Percentiles rank a stretch among this genome's conserved stretches.
Conservation (phyloP, 2,888 invertebrate genomes). For the Zhengitettix transpicula region DNA sequence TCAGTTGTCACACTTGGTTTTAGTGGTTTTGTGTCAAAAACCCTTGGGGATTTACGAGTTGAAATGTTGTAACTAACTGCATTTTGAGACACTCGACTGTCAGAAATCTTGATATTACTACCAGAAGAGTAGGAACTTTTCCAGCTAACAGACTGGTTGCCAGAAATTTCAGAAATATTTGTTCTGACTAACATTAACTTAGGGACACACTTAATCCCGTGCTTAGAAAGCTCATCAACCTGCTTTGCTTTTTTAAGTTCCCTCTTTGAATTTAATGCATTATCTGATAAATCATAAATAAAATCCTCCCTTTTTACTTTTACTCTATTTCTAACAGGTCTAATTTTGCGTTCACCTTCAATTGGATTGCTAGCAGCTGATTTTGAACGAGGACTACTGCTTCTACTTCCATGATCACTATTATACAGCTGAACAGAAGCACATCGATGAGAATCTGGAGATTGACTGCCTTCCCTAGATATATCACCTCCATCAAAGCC, state of each 20-base stretch:
- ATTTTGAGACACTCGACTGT: no score
- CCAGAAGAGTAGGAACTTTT: no score
- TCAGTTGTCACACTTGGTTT: no score
- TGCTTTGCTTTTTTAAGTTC: no score
- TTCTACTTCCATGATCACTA: neutral
- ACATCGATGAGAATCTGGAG: neutral
- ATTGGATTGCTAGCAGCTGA: slow-evolving; percentile 13
- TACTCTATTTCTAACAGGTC: slow-evolving; percentile 46
- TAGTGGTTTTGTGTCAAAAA: no score
- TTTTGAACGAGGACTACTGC: neutral
- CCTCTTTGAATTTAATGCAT: neutral
- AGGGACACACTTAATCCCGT: neutral
- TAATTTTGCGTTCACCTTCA: slow-evolving; percentile 23
- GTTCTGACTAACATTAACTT: slow-evolving; percentile 3
- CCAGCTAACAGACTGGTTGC: neutral
- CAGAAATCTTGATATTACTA: no score
- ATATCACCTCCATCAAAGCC: neutral
- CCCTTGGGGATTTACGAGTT: no score
- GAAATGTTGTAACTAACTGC: no score
- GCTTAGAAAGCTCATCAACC: no score
- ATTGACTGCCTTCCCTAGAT: neutral
- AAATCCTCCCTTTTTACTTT: slow-evolving; percentile 52
- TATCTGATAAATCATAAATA: slow-evolving; percentile 39
- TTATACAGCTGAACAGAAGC: neutral
- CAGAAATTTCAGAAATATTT: neutral